Conservation (phyloP, 2,113 vertebrate genomes). For the Saiga tatarica region DNA sequence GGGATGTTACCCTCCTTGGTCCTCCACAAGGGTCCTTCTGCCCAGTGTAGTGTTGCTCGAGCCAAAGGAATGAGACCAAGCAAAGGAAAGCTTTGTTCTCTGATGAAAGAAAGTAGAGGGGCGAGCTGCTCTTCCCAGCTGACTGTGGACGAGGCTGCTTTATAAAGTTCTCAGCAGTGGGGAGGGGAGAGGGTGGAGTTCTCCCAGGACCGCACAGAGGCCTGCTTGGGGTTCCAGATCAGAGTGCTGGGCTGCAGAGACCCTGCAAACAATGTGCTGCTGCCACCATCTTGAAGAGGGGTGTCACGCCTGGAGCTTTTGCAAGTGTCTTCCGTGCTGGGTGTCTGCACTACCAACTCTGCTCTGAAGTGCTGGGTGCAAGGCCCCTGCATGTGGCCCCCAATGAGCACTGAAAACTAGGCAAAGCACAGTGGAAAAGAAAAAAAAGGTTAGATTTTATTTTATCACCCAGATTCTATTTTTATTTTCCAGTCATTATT, state of each 20-base stretch:
- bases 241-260: neutral
- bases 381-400: neutral
- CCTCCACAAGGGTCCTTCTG: neutral
- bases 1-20: neutral
- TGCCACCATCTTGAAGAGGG: neutral
- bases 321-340: rapidly evolving
- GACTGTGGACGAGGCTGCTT: rapidly evolving
- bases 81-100: neutral
- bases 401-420: neutral
- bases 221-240: neutral
- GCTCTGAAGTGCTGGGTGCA: neutral
- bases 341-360: neutral
- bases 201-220: rapidly evolving
- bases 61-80: neutral
- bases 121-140: neutral
- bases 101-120: neutral
- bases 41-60: neutral
- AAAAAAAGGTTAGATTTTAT: neutral
- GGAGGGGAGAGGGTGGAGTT: neutral
- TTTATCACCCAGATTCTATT: neutral
- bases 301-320: neutral
- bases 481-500: neutral
- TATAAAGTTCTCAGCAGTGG: neutral
- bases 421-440: neutral
- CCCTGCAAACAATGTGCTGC: neutral